Evolutionary conservation across 2,888 invertebrate species (phyloP).

Genomic region (Acrobasis suavella): DNA sequence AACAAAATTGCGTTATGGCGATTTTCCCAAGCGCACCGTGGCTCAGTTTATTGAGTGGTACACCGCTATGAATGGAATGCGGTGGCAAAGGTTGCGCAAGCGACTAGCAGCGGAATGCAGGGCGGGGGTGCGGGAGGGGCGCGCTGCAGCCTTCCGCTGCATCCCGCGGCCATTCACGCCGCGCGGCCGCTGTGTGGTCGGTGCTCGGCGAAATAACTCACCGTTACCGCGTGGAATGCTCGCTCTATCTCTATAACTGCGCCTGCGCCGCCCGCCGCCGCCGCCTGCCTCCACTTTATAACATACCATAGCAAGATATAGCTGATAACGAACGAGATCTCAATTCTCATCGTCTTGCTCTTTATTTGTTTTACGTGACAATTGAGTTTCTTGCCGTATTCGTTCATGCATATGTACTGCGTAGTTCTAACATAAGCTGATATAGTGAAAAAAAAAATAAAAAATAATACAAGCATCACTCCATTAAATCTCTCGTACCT

Average conservation of each 20-base stretch:
- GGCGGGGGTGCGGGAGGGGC: conserved; percentile 45
- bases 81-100: conserved; percentile 77
- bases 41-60: conserved; percentile 51
- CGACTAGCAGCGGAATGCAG: conserved; percentile 64
- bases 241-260: conserved; percentile 70
- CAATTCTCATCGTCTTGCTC: conserved; percentile 40
- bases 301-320: conserved; percentile 49
- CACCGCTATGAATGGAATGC: conserved; percentile 80
- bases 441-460: neutral
- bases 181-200: conserved; percentile 51
- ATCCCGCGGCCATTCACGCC: conserved; percentile 79
- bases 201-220: conserved; percentile 74
- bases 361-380: conserved; percentile 35
- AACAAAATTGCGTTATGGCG: conserved; percentile 8
- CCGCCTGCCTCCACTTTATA: conserved; percentile 40
- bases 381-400: conserved; percentile 17
- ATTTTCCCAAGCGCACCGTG: conserved; percentile 28
- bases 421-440: neutral
- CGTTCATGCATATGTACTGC: neutral
- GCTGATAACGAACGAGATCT: conserved; percentile 49
- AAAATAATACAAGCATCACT: neutral
- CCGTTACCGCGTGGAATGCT: conserved; percentile 78
- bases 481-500: neutral
- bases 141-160: conserved; percentile 68
- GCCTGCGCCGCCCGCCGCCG: conserved; percentile 33